Percentiles rank a stretch among this genome's conserved stretches.
Conservation (phyloP, 2,797 vertebrate genomes). For the Trachurus trachurus region DNA sequence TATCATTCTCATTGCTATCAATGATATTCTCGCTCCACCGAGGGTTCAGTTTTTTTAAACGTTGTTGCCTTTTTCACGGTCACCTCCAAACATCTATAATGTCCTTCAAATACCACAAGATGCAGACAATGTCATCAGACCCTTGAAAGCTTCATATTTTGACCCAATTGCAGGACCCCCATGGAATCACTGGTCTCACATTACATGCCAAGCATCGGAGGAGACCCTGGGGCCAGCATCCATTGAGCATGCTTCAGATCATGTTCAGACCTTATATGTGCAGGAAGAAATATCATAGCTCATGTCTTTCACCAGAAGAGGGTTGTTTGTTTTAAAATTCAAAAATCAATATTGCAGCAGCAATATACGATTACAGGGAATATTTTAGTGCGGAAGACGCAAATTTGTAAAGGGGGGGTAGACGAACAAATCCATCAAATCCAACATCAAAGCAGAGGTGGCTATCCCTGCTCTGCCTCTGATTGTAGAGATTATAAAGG, state of each 20-base stretch:
- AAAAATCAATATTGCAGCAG: slow-evolving; percentile 67
- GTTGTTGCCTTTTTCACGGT: slow-evolving; percentile 10
- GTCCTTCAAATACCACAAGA: slow-evolving; percentile 69
- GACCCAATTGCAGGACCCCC: slow-evolving; percentile 68
- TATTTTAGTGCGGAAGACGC: slow-evolving; percentile 43
- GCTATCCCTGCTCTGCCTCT: slow-evolving; percentile 73
- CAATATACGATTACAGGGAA: slow-evolving; percentile 64
- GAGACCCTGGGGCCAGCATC: slow-evolving; percentile 40
- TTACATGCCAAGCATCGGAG: slow-evolving; percentile 52
- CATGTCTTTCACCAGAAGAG: slow-evolving; percentile 28
- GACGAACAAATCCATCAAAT: slow-evolving; percentile 68
- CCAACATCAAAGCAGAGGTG: slow-evolving; percentile 67
- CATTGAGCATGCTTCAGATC: slow-evolving; percentile 47
- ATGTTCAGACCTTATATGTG: slow-evolving; percentile 47
- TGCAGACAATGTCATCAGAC: slow-evolving; percentile 63
- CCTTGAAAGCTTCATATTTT: slow-evolving; percentile 53
- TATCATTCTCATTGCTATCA: slow-evolving; percentile 17
- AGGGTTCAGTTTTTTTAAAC: slow-evolving; percentile 26
- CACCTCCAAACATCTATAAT: slow-evolving; percentile 51
- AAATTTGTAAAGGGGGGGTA: slow-evolving; percentile 50
- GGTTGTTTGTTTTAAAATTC: slow-evolving; percentile 63
- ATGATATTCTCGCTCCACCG: slow-evolving; percentile 7
- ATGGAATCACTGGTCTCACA: slow-evolving; percentile 65
- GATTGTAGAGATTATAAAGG: slow-evolving; percentile 83
- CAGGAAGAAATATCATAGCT: slow-evolving; percentile 15